Evolutionary conservation across 2,888 invertebrate genomes (phyloP), one percentile per base, ranked within the genome.

Genomic region (Cremastinae sp.): DNA sequence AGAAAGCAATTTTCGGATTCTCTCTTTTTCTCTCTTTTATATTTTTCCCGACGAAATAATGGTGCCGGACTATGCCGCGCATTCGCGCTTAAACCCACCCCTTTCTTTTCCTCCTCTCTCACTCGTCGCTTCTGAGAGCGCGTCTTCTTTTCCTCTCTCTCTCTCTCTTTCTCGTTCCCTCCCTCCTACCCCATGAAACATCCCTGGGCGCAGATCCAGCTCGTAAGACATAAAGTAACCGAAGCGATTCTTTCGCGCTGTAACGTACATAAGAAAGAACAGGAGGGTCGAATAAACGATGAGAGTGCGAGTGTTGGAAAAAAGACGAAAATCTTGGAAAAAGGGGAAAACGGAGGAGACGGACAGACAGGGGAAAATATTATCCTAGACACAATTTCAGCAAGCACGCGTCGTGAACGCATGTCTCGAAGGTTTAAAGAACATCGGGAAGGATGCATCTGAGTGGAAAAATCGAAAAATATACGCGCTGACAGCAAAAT

Each of bases 1-100:
- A 81, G 80, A 83, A 81, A 83, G 81, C 80, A 82, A 81, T 84
- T 83, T 80, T 81, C 78, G 73, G 78, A 80, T 81, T 70, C 45
- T 45, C 18, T 34, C 54, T 79, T 81, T 70, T 34, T 45, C 18
- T 16, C 43, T 79, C 78, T 75, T 61, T 78, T 80, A 81, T 82
- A 80, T 80, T 80, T 81, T 80, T 79, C 76, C 28, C 66, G 56
- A 69, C 79, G 78, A 81, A 82, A 81, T 81, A 81, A 83, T 79
- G 78, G 53, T 45, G 10, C 36, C 43, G 78, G 58, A 43, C 59
- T 71, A 72, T 71, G 56, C 4, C 72, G 72, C 75, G 80, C 64
- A 51, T 61, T 76, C 58, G 14, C 56, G 66, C 54, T 56, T 61
- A 8, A 12, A 66, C 12, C 8, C 7, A 20, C 49, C 41, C 10